phyloP scores from a whole-genome alignment of 2,888 invertebrate genomes.

The Acronicta psi region DNA sequence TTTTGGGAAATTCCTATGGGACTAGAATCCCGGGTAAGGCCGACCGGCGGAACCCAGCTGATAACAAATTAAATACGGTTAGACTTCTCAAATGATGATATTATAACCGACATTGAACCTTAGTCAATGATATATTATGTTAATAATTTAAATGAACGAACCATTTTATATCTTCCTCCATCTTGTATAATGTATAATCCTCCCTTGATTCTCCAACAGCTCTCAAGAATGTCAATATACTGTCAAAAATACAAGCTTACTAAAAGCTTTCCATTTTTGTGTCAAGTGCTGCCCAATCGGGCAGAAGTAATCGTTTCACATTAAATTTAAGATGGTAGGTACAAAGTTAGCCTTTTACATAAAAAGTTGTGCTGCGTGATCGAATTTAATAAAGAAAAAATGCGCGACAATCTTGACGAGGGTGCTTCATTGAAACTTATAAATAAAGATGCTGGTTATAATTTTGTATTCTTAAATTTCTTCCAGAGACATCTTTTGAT shows the following conservation, averaged over 20 bases:
- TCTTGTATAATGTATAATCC: neutral
- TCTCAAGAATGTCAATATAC: conserved; percentile 49
- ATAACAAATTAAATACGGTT: too few relatives aligned
- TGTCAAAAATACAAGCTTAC: conserved; percentile 41
- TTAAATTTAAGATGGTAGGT: conserved; percentile 43
- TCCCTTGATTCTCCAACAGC: conserved; percentile 16
- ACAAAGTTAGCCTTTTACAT: conserved; percentile 41
- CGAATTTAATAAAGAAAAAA: conserved; percentile 51
- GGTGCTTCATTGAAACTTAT: conserved; percentile 43
- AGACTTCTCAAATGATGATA: too few relatives aligned
- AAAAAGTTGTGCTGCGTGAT: conserved; percentile 44
- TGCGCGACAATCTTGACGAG: conserved; percentile 44
- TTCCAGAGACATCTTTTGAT: conserved; percentile 9
- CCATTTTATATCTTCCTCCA: neutral
- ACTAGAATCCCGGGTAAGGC: too few relatives aligned
- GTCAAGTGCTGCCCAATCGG: conserved; percentile 50
- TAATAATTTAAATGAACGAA: too few relatives aligned
- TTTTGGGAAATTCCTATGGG: too few relatives aligned
- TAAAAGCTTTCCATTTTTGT: conserved; percentile 55
- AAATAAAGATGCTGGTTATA: conserved; percentile 48
- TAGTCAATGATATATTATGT: too few relatives aligned
- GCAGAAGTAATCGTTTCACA: conserved; percentile 49
- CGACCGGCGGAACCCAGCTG: too few relatives aligned
- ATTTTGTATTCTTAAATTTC: conserved; percentile 42
- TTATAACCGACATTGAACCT: too few relatives aligned